These are phyloP conservation scores for Alviniconcha strummeri DNA, from an alignment of 2,888 invertebrate species.

Conservation along the genomic window DNA sequence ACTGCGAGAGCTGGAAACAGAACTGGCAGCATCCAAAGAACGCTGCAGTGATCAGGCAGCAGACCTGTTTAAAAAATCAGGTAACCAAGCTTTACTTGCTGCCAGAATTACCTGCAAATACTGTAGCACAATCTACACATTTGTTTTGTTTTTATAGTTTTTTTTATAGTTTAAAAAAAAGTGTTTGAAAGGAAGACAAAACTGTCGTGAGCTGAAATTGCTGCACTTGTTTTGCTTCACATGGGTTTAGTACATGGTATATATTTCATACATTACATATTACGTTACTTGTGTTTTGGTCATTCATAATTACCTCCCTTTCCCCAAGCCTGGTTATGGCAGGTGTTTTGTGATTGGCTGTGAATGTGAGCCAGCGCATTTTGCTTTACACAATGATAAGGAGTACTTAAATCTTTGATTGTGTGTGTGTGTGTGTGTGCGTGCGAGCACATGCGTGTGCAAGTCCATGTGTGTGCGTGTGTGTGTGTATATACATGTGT, in stretches of 20 bases:
- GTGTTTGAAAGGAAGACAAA: too few relatives aligned
- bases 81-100: slow-evolving; percentile 42
- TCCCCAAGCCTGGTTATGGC: too few relatives aligned
- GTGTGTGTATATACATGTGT: not conserved
- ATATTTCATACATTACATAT: too few relatives aligned
- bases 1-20: slow-evolving; percentile 60
- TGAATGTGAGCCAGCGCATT: too few relatives aligned
- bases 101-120: too few relatives aligned
- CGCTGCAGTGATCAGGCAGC: slow-evolving; percentile 64
- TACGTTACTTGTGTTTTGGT: too few relatives aligned
- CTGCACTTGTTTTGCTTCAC: too few relatives aligned
- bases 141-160: not conserved
- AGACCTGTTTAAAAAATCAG: slow-evolving; percentile 67
- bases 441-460: not conserved
- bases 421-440: not conserved
- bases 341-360: not conserved
- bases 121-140: too few relatives aligned
- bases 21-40: slow-evolving; percentile 62
- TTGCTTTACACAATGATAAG: too few relatives aligned
- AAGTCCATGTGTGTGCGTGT: not conserved
- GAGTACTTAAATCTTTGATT: not conserved
- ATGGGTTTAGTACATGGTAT: too few relatives aligned
- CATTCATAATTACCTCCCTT: too few relatives aligned
- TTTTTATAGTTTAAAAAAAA: not conserved
- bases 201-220: too few relatives aligned